Evolutionary conservation across 1,140 invertebrate genomes (phyloP), one percentile per base, ranked within the genome.

Genomic region (Acromyrmex echinatior): DNA sequence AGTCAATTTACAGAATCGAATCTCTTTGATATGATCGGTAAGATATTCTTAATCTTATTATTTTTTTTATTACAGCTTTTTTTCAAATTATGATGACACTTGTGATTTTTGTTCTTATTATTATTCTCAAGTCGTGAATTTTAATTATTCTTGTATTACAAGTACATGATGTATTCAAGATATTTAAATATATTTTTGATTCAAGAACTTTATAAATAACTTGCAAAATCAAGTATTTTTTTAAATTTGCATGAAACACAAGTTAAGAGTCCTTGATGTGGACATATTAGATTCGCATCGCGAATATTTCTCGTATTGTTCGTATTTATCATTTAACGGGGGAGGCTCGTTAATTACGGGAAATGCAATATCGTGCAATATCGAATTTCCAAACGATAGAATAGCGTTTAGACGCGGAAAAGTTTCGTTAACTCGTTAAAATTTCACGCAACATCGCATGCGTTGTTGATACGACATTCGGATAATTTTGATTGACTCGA

Each of bases 1-100:
- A 91, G 89, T 88, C 90, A 90, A 90, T 90, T 90, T 77, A 16
- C 25, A 63, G n/a, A 73, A 73, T 82, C 53, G 35, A 73, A n/a
- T 73, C 18, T 58, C 16, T 58, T 16, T 56, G 56, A 86, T 51
- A 58, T 14, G 25, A 85, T 16, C 14, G 49, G 3, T 39, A 21
- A 31, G 25, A 25, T 21, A 18, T 66, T 78, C 9, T 63, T 53
- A 53, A 62, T 56, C 14, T 62, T 1, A 21, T 73, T 51, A 31
- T 16, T 60, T 81, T 70, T 9, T 70, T 9, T 71, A 39, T 81
- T 45, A 21, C 14, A 5, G 18, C 0, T 12, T 76, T 5, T n/a
- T 39, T 74, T n/a, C 2, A 39, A 45, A 28, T 71, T 71, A 25
- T 14, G 5, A 60, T 71, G 35, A 58, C 31, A 58, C 51, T 56